A percentile compares a stretch with the other conserved stretches of the same genome.
phyloP scores from a whole-genome alignment of 2,888 invertebrate genomes.

The Chelonus formosanus region DNA sequence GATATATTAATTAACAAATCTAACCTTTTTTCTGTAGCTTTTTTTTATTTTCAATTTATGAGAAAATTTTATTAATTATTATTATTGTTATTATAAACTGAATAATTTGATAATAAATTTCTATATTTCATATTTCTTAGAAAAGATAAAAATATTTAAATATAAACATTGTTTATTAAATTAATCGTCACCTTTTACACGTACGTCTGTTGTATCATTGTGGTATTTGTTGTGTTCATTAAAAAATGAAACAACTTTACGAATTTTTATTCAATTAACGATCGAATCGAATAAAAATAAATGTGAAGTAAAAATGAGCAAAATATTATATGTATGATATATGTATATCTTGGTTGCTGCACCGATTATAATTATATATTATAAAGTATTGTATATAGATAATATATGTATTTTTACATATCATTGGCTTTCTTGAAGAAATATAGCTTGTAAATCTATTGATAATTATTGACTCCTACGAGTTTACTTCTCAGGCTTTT shows the following conservation, averaged over 20 bases:
- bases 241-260: conserved; percentile 26
- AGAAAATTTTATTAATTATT: too few species aligned
- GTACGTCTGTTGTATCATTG: conserved; percentile 12
- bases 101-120: too few species aligned
- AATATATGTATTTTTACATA: conserved; percentile 65
- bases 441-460: conserved; percentile 43
- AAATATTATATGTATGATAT: conserved; percentile 60
- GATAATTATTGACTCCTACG: too few species aligned
- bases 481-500: too few species aligned
- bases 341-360: conserved; percentile 64
- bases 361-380: conserved; percentile 52
- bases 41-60: too few species aligned
- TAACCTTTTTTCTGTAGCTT: too few species aligned
- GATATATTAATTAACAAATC: too few species aligned
- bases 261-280: conserved; percentile 31
- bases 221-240: conserved; percentile 1
- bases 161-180: not conserved
- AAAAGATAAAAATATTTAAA: not conserved
- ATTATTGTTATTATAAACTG: too few species aligned
- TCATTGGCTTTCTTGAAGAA: conserved; percentile 62
- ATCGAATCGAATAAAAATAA: too few species aligned
- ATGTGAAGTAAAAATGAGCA: conserved; percentile 45
- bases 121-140: too few species aligned
- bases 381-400: conserved; percentile 63
- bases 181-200: conserved; percentile 7